Evolutionary conservation across 2,888 invertebrate genomes (phyloP), one percentile per base, ranked within the genome.

Genomic region (Drosophila meridionalis): DNA sequence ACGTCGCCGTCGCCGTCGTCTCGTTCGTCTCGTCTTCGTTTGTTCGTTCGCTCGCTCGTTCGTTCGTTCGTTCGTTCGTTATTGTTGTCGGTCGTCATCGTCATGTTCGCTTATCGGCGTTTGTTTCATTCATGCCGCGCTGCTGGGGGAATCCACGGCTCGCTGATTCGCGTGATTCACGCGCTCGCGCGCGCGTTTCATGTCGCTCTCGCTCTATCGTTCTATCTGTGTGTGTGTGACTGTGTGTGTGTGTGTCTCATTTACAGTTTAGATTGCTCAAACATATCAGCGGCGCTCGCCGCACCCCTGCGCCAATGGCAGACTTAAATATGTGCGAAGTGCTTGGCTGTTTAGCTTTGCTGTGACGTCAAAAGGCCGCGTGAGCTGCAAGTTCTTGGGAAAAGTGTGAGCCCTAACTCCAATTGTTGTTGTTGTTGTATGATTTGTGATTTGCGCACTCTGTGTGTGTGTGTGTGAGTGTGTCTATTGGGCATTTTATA

Each of bases 131-230:
- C 83, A 87, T 87, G 78, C 66, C 73, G 73, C 73, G 73, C 73
- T 55, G 68, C 63, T 74, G 83, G 89, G 82, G 88, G 87, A 88
- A 83, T 78, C 90, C 87, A 90, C 84, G 53, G 70, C 53, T 36
- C 69, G 62, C 64, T 79, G 68, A 69, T 47, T 77, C 69, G 76
- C 64, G 75, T 87, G 83, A 83, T 68, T 83, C 83, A 84, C 72
- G 63, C 73, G 69, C 73, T 58, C 72, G 67, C 62, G 50, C 78
- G 69, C 66, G 69, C 65, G 59, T 58, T 70, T 40, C 14, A 38
- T 20, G 38, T 56, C 58, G 52, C 71, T 57, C 65, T 66, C 58
- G 47, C 71, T 57, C 65, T 69, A 20, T 59, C 55, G 26, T 20
- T 56, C 43, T 34, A 14, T 55, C 57, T 53, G 42, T 32, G 43